Base-by-base conservation (phyloP, 2,888 invertebrate genomes). In the Eugnorisma glareosa region DNA sequence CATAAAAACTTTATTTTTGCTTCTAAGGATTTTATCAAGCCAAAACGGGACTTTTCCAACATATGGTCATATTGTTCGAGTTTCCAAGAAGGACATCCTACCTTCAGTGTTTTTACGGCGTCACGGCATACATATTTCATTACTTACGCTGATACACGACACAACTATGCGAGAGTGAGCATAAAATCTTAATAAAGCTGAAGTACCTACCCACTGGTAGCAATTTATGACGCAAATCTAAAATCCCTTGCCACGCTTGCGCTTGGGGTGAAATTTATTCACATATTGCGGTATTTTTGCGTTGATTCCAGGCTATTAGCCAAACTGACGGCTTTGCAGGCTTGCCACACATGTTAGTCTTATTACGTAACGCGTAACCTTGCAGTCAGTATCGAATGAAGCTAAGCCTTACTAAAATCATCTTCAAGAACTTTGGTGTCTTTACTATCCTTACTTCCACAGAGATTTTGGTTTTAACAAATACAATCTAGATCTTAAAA, bases 111-210 rank as follows among this genome's bases (percentile, higher is more conserved):
- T 91, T 91, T 91, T 90, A 88, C 81, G 83, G 85, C 82, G 79
- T 86, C 84, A 85, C 81, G 87, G 76, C 85, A 91, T 93, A 90
- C 89, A 91, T 93, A 92, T 92, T 92, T 92, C 91, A 93, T 93
- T 90, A 91, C 84, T 76, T 86, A 70, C 72, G 83, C 82, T 86
- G 81, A 88, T 87, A 88, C 87, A 89, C 80, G 85, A 88, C 83
- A 84, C 79, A 87, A 89, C 88, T 90, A 89, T 88, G 87, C 86
- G 86, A 86, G 85, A 79, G 82, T 78, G 85, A 77, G 84, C 89
- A 90, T 90, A 91, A 89, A 92, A 92, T 91, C 84, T 88, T 92
- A 92, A 90, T 93, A 91, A 91, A 74, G 73, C 69, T 77, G 63
- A 83, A 90, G 86, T 81, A 88, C 86, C 86, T 81, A 88, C 86